phyloP scores from a whole-genome alignment of 2,113 vertebrate species.

The Ginglymostoma cirratum region DNA sequence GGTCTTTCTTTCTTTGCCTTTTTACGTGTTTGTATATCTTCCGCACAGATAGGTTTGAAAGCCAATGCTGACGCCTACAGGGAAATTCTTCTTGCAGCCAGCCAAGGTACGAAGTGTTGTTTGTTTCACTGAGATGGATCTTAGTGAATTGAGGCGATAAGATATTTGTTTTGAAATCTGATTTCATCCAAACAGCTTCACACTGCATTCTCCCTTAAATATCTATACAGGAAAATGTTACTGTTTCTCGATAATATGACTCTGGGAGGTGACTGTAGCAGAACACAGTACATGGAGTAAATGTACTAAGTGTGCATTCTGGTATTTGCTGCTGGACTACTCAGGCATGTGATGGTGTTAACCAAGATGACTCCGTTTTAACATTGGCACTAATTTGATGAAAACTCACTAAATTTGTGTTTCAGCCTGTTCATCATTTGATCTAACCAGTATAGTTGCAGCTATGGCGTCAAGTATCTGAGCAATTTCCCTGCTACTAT shows the following conservation, averaged over 20 bases:
- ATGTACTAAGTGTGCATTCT: neutral
- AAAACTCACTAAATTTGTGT: neutral
- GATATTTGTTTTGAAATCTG: neutral
- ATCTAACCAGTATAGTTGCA: neutral
- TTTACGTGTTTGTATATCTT: neutral
- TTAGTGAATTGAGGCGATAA: neutral
- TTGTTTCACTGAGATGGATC: neutral
- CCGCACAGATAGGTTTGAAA: neutral
- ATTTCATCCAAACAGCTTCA: neutral
- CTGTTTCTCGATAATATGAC: neutral
- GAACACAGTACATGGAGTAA: neutral
- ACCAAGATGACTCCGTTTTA: neutral
- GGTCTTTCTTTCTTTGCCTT: neutral
- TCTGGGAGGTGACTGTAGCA: neutral
- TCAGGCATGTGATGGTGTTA: neutral
- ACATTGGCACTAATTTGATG: conserved; percentile 18
- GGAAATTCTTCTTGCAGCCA: neutral
- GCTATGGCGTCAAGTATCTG: neutral
- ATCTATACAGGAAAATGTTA: neutral
- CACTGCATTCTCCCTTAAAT: neutral
- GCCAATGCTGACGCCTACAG: neutral
- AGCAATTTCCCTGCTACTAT: neutral
- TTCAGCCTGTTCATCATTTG: neutral
- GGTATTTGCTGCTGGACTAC: neutral
- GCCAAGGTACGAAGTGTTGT: neutral